Conservation (phyloP, 2,888 invertebrate genomes). For the Zhuqinia jingwanae region DNA sequence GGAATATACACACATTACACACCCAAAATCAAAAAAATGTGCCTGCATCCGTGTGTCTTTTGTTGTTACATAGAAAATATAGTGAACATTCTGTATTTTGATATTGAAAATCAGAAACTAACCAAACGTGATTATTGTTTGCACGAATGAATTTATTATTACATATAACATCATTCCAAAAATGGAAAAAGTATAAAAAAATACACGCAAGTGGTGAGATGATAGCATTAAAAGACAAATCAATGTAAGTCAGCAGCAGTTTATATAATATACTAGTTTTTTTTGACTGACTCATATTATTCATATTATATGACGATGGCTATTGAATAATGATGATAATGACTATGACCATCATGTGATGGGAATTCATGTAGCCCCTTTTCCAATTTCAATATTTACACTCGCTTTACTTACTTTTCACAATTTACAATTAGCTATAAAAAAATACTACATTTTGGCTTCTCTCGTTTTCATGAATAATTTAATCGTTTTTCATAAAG, state of each 20-base stretch:
- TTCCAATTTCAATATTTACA: background rate
- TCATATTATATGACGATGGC: too few relatives aligned
- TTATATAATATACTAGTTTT: background rate
- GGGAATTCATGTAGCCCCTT: slow-evolving; percentile 37
- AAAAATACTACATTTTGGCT: background rate
- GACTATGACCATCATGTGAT: slow-evolving; percentile 9
- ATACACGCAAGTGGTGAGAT: too few relatives aligned
- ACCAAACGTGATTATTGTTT: too few relatives aligned
- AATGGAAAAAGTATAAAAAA: too few relatives aligned
- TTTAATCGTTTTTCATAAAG: background rate
- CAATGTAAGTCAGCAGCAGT: background rate
- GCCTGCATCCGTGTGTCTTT: too few relatives aligned
- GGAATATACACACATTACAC: too few relatives aligned
- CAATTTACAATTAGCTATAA: background rate
- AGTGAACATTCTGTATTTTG: too few relatives aligned
- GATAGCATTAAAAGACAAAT: background rate
- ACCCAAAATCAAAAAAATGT: too few relatives aligned
- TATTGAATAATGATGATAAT: background rate
- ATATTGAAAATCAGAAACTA: too few relatives aligned
- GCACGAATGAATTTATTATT: too few relatives aligned
- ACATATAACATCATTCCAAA: too few relatives aligned
- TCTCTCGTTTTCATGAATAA: background rate
- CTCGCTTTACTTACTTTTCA: background rate
- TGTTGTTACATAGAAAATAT: too few relatives aligned
- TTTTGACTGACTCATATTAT: background rate